A percentile compares a stretch with the other conserved stretches of the same genome.
phyloP scores from a whole-genome alignment of 2,113 vertebrate genomes.

The Micromys minutus region DNA sequence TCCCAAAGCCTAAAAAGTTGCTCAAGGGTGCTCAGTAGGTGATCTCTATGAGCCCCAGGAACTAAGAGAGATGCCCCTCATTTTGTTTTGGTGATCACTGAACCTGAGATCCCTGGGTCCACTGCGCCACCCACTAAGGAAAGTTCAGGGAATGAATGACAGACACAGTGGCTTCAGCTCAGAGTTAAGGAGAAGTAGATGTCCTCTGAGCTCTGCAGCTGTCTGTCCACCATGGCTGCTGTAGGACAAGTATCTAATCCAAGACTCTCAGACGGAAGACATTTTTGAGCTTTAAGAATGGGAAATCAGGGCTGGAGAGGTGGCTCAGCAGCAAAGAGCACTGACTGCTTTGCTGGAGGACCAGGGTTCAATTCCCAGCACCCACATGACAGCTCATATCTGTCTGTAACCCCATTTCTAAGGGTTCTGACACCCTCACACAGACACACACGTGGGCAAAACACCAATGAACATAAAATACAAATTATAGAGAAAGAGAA shows the following conservation, averaged over 20 bases:
- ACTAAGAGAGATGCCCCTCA: too few species aligned
- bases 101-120: not conserved
- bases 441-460: not conserved
- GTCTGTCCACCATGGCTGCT: not conserved
- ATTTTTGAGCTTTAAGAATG: not conserved
- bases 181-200: not conserved
- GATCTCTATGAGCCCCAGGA: not conserved
- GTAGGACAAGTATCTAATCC: not conserved
- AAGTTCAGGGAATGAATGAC: not conserved
- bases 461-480: not conserved
- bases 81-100: not conserved
- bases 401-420: not conserved
- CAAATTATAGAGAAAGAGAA: not conserved
- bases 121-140: accelerated
- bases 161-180: too few species aligned
- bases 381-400: not conserved
- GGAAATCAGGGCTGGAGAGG: not conserved
- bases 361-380: not conserved
- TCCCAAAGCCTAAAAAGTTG: too few species aligned
- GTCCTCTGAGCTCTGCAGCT: not conserved
- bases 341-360: not conserved
- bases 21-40: too few species aligned
- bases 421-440: not conserved
- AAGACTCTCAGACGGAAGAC: not conserved
- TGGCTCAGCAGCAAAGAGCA: not conserved